Conservation (phyloP, 2,113 vertebrate species). For the Hiodon alosoides region DNA sequence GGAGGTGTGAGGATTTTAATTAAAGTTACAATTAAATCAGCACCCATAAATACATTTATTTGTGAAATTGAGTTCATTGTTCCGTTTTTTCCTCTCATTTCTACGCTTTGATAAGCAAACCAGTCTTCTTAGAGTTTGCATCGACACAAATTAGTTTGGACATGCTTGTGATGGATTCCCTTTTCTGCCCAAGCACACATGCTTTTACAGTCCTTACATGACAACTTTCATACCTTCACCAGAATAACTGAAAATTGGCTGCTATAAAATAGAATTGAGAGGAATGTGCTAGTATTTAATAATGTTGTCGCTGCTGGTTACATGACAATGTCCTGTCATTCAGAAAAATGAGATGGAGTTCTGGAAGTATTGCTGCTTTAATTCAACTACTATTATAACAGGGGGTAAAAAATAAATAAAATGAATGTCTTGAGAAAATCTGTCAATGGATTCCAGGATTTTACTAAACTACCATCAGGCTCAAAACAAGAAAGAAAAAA, state of each 20-base stretch:
- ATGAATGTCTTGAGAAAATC: conserved; percentile 35
- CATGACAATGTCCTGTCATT: background rate
- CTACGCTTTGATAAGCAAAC: background rate
- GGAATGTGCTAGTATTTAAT: background rate
- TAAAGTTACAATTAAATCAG: conserved; percentile 6
- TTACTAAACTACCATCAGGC: conserved; percentile 35
- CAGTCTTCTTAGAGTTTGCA: background rate
- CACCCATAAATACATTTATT: background rate
- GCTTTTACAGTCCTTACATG: background rate
- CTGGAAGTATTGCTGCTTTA: background rate
- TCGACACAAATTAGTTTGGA: background rate
- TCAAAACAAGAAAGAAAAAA: conserved; percentile 41
- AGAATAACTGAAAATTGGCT: too few relatives aligned
- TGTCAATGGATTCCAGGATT: conserved; percentile 50
- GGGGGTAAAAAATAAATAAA: background rate
- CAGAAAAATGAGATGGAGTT: background rate
- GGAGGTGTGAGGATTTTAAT: background rate
- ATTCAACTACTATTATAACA: background rate
- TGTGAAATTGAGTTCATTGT: background rate
- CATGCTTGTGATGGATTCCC: background rate
- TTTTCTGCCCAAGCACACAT: background rate
- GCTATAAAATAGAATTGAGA: too few relatives aligned
- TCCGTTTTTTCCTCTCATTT: background rate
- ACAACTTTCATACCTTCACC: too few relatives aligned
- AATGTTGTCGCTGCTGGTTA: background rate